Base-by-base conservation (phyloP, 2,888 invertebrate species). In the Chrysolina americana region DNA sequence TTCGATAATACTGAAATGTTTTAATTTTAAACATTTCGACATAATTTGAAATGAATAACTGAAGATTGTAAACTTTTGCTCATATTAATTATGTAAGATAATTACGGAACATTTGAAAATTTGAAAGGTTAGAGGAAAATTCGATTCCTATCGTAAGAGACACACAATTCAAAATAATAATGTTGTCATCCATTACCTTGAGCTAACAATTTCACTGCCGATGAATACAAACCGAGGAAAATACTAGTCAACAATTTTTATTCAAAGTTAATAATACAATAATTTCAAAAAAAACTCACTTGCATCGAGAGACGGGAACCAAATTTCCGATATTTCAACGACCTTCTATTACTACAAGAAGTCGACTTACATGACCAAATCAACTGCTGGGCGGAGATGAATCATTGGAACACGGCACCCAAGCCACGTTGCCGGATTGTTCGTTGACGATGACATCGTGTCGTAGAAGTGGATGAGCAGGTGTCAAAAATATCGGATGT, bases 371-470 rank as follows among this genome's bases (percentile, higher is more conserved):
- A 76, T 71, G 75, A 4, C 13, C 78, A 70, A 85, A 83, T 84
- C 85, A 80, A 85, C 80, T 80, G 64, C 65, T 70, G 53, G 79
- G 79, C 73, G 80, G 76, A 72, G 78, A 62, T 41, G 79, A 65
- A 66, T 71, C 65, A 59, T 66, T 76, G n/a, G 74, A 59, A 56
- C 71, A 63, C 53, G 71, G 70, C 62, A 70, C 64, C 72, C 74
- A 76, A 56, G 72, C 65, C 53, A 23, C 56, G 64, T 41, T 63
- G 59, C 62, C 69, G 74, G 66, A 48, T 64, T 73, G 73, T 66
- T 75, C 73, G 65, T 71, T 71, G 56, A 70, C 59, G n/a, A 59
- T 48, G 36, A 69, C 44, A 6, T 74, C 75, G 64, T 74, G 76
- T 63, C 50, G 71, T 41, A 73, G 63, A 36, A 78, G 66, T 41